A percentile compares a stretch with the other conserved stretches of the same genome.
Conservation (phyloP, 2,888 invertebrate genomes). For the Aphrophora alni region DNA sequence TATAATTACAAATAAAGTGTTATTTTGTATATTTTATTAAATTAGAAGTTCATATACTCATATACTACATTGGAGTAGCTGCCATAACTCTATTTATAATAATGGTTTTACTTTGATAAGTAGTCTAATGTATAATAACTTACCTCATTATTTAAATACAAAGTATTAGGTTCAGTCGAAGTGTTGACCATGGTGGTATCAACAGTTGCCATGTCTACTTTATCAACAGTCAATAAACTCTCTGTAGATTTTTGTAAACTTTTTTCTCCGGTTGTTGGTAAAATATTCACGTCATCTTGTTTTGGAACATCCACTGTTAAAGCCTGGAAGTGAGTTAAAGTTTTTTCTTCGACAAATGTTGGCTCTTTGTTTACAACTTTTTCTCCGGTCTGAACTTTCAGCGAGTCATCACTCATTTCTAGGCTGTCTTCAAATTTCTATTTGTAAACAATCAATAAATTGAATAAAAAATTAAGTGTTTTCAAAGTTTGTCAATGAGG, state of each 20-base stretch:
- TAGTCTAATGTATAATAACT: no score
- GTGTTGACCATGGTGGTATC: neutral
- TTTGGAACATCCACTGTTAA: neutral
- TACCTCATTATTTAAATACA: neutral
- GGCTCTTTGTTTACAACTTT: neutral
- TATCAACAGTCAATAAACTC: neutral
- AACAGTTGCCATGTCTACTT: neutral
- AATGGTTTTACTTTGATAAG: no score
- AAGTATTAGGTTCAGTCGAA: neutral
- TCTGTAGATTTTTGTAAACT: neutral
- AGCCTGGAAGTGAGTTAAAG: neutral
- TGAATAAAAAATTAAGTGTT: neutral
- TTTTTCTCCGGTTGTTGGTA: neutral
- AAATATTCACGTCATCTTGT: neutral
- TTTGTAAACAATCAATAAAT: neutral
- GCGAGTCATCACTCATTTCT: neutral
- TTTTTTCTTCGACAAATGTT: neutral
- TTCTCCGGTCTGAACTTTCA: neutral
- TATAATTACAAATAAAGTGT: no score
- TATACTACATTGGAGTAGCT: no score
- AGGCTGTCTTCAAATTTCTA: neutral
- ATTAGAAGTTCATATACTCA: no score
- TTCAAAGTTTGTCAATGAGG: no score
- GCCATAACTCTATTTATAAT: no score
- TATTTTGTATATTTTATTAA: no score